Evolutionary conservation across 2,797 vertebrate genomes (phyloP).

Genomic region (Cheirogaleus major): DNA sequence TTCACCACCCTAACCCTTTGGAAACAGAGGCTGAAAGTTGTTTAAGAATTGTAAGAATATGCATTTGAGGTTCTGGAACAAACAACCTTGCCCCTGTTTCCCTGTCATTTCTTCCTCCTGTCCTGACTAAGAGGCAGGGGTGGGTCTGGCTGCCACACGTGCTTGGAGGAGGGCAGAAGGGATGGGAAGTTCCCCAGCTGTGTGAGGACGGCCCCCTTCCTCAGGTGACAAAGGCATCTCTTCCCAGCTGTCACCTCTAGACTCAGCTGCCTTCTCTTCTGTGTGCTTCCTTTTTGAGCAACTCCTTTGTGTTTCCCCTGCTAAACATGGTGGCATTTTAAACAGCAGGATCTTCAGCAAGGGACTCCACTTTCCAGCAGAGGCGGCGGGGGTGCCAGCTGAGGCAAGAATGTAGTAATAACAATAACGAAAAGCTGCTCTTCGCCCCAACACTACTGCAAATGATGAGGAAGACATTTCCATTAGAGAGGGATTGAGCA

Average conservation of each 20-base stretch:
- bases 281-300: neutral
- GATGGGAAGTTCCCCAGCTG: neutral
- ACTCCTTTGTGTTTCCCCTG: neutral
- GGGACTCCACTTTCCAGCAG: neutral
- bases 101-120: neutral
- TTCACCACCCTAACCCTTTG: neutral
- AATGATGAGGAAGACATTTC: neutral
- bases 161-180: fast-evolving
- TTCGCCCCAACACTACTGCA: neutral
- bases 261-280: neutral
- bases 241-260: neutral
- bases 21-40: neutral
- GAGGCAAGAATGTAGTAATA: neutral
- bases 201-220: neutral
- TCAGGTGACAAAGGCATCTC: neutral
- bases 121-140: neutral
- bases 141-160: fast-evolving
- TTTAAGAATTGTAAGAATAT: neutral
- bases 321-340: neutral
- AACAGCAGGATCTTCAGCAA: neutral
- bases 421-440: fast-evolving
- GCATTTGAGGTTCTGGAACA: neutral
- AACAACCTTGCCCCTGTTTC: neutral
- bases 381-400: neutral
- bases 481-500: neutral